Percentiles rank a stretch among this genome's conserved stretches.
phyloP scores from a whole-genome alignment of 1,140 invertebrate species.

The Zaprionus capensis region DNA sequence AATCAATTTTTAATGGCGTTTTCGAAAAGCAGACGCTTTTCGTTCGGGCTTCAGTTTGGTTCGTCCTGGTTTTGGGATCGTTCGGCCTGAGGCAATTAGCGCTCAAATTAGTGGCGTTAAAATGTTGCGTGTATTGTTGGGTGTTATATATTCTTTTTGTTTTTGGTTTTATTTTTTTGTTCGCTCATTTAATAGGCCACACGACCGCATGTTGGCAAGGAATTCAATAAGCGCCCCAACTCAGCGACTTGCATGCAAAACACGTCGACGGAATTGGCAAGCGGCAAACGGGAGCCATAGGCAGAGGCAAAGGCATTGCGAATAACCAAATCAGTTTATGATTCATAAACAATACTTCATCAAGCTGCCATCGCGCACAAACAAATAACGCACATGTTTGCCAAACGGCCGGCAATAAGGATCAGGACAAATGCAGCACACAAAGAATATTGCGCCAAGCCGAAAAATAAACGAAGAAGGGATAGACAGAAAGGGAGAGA shows the following conservation, averaged over 20 bases:
- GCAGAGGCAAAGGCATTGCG: conserved; percentile 56
- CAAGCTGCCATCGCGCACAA: conserved; percentile 54
- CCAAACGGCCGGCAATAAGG: conserved; percentile 62
- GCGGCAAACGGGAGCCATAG: conserved; percentile 28
- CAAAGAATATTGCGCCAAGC: conserved; percentile 32
- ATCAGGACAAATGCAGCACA: conserved; percentile 52
- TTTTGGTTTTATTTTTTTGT: background rate
- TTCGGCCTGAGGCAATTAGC: conserved; percentile 69
- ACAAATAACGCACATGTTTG: conserved; percentile 52
- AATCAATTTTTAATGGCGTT: conserved; percentile 80
- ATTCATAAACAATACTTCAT: conserved; percentile 80
- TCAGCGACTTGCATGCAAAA: conserved; percentile 50
- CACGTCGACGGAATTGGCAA: conserved; percentile 57
- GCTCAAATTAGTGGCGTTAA: conserved; percentile 56
- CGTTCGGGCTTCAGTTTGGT: conserved; percentile 6
- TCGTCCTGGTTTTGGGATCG: conserved; percentile 37
- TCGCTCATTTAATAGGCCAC: conserved; percentile 3
- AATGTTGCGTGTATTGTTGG: conserved; percentile 40
- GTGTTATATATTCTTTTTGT: background rate
- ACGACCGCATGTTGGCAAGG: conserved; percentile 1
- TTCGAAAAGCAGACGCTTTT: conserved; percentile 32
- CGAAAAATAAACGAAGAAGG: conserved; percentile 24
- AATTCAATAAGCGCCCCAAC: conserved; percentile 42
- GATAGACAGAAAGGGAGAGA: conserved; percentile 7
- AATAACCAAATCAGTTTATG: conserved; percentile 75